Percentiles rank a stretch among this genome's conserved stretches.
These are phyloP conservation scores for Spondyliosoma cantharus DNA, from an alignment of 2,797 vertebrate species.

Conservation along the genomic window DNA sequence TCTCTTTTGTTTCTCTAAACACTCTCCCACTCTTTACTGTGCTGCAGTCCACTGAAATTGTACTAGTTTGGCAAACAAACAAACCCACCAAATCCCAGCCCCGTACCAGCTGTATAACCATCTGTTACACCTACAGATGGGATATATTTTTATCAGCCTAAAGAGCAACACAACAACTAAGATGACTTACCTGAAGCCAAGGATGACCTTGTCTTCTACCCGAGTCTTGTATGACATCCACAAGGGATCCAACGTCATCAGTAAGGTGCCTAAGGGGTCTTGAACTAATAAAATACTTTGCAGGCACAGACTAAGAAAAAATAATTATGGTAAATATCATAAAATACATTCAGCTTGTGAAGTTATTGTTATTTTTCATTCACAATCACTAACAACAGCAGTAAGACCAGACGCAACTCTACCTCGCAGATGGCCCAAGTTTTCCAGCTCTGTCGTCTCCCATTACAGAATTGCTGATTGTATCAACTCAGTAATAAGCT, in stretches of 20 bases:
- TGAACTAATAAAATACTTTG: neutral
- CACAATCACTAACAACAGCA: neutral
- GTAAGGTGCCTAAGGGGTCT: slow-evolving; percentile 14
- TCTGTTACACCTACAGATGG: slow-evolving; percentile 34
- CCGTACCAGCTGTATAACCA: slow-evolving; percentile 40
- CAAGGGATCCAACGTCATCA: neutral
- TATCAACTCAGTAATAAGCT: slow-evolving; percentile 78
- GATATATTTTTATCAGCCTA: slow-evolving; percentile 34
- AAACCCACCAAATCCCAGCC: slow-evolving; percentile 15
- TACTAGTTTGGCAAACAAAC: slow-evolving; percentile 24
- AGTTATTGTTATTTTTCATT: slow-evolving; percentile 9
- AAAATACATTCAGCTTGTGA: neutral
- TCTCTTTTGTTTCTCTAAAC: neutral
- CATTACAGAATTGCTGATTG: slow-evolving; percentile 74
- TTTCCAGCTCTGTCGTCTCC: slow-evolving; percentile 57
- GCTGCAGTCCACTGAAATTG: neutral
- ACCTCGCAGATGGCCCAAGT: slow-evolving; percentile 9
- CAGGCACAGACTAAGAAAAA: no score
- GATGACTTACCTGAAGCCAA: slow-evolving; percentile 49
- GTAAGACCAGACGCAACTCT: slow-evolving; percentile 12
- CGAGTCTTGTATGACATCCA: slow-evolving; percentile 32
- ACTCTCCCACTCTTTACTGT: neutral
- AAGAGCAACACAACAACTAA: slow-evolving; percentile 19
- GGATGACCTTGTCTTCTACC: slow-evolving; percentile 55
- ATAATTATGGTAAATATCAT: neutral